Percentiles rank a stretch among this genome's conserved stretches.
Evolutionary conservation across 2,113 vertebrate species (phyloP).

Genomic region (Callipepla squamata): DNA sequence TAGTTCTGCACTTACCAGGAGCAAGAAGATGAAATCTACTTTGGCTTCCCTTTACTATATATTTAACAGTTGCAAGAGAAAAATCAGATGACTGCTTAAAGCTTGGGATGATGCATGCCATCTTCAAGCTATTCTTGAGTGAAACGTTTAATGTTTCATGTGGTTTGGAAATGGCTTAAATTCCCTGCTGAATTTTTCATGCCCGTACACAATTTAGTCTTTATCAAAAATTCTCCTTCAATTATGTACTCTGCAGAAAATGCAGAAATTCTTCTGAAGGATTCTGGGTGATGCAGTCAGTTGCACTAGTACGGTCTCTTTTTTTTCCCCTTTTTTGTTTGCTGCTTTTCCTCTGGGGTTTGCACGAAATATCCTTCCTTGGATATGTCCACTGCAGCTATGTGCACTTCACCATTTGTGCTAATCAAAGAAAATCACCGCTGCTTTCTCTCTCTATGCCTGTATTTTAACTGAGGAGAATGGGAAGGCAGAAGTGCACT

Average conservation of each 20-base stretch:
- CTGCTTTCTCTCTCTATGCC: not conserved
- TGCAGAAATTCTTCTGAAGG: slow-evolving; percentile 10
- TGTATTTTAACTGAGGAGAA: not conserved
- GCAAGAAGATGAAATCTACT: slow-evolving; percentile 10
- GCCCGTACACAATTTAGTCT: slow-evolving; percentile 42
- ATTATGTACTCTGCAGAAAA: slow-evolving; percentile 44
- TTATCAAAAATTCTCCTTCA: slow-evolving; percentile 48
- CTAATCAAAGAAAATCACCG: slow-evolving; percentile 44
- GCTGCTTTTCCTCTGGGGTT: not conserved
- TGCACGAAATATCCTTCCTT: not conserved
- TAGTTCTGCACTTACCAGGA: not conserved
- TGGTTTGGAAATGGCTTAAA: slow-evolving; percentile 60
- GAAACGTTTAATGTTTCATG: slow-evolving; percentile 62
- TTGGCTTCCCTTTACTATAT: not conserved
- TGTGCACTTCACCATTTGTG: not conserved
- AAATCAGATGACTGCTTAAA: slow-evolving; percentile 26
- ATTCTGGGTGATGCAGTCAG: not conserved
- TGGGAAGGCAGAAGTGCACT: not conserved
- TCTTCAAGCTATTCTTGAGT: slow-evolving; percentile 52
- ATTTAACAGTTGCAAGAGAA: slow-evolving; percentile 48
- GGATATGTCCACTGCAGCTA: not conserved
- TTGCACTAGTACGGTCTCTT: not conserved
- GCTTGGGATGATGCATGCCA: slow-evolving; percentile 16
- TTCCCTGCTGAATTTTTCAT: slow-evolving; percentile 63
- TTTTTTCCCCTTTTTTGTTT: not conserved